These are phyloP conservation scores for Mesochorus sp. DNA, from an alignment of 2,888 invertebrate genomes.

Conservation along the genomic window DNA sequence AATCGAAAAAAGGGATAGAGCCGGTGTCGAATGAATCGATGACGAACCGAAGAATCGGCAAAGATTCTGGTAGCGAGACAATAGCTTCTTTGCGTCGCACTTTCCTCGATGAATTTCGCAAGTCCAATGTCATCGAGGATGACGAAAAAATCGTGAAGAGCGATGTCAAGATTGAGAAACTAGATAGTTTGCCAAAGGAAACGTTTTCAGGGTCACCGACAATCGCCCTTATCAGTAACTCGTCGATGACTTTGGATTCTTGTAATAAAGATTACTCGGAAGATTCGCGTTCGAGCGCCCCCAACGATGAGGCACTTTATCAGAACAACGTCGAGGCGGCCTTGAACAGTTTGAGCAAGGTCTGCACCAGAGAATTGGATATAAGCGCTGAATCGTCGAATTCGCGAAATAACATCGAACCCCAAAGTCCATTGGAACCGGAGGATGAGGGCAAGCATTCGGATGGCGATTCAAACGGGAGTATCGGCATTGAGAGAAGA, in stretches of 20 bases:
- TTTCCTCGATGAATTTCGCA: slow-evolving; percentile 57
- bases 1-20: too few relatives aligned
- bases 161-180: slow-evolving; percentile 1
- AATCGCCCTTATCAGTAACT: slow-evolving; percentile 4
- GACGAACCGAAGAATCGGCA: slow-evolving; percentile 25
- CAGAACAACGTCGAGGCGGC: slow-evolving; percentile 68
- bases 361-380: slow-evolving; percentile 54
- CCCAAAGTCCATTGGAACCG: slow-evolving; percentile 28
- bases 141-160: slow-evolving; percentile 4
- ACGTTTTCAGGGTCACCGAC: neutral
- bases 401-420: slow-evolving; percentile 39
- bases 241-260: neutral
- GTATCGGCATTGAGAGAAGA: slow-evolving; percentile 30
- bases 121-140: slow-evolving; percentile 31
- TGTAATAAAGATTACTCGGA: slow-evolving; percentile 7
- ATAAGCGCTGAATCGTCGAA: slow-evolving; percentile 42
- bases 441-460: neutral
- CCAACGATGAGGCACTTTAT: slow-evolving; percentile 64
- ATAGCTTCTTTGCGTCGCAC: slow-evolving; percentile 58
- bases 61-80: slow-evolving; percentile 52
- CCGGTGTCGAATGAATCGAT: neutral
- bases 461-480: slow-evolving; percentile 32
- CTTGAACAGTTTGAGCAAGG: slow-evolving; percentile 64
- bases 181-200: neutral
- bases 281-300: neutral